Evolutionary conservation across 2,888 invertebrate species (phyloP).

Genomic region (Stegophylla sp.): DNA sequence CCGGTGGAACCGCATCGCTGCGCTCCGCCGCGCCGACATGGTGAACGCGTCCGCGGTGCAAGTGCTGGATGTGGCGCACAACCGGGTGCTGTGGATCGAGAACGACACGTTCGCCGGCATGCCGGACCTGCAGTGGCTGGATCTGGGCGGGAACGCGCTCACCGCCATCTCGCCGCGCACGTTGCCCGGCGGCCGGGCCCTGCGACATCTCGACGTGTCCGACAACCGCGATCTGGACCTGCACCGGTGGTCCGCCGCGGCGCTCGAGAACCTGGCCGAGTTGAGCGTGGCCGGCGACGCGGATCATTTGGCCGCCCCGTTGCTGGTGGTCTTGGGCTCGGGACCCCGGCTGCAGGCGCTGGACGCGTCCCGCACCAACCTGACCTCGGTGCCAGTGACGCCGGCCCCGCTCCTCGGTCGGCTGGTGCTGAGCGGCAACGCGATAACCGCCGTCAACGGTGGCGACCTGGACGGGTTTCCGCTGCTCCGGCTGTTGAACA

Average conservation of each 20-base stretch:
- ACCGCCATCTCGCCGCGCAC: slow-evolving; percentile 1
- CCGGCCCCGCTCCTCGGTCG: slow-evolving; percentile 41
- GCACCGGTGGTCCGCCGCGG: slow-evolving; percentile 13
- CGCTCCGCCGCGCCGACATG: slow-evolving; percentile 31
- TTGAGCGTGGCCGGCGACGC: slow-evolving; percentile 25
- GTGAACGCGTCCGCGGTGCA: slow-evolving; percentile 32
- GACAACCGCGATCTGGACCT: slow-evolving; percentile 5
- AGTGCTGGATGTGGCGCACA: slow-evolving; percentile 12
- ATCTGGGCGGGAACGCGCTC: slow-evolving; percentile 31
- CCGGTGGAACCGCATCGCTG: slow-evolving; percentile 20
- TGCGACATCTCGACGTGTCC: slow-evolving; percentile 23
- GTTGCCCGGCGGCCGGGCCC: slow-evolving; percentile 1
- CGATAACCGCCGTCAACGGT: slow-evolving; percentile 21
- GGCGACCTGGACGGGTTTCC: slow-evolving; percentile 52
- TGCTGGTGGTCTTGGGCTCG: slow-evolving; percentile 22
- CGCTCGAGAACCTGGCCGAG: slow-evolving; percentile 36
- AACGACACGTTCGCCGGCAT: slow-evolving; percentile 37
- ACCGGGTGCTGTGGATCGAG: slow-evolving; percentile 44
- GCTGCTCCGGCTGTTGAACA: slow-evolving; percentile 12
- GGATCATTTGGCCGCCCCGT: slow-evolving; percentile 3
- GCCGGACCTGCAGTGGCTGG: slow-evolving; percentile 34
- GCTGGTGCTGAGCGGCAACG: slow-evolving; percentile 15
- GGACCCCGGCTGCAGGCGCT: slow-evolving; percentile 33
- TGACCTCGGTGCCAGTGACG: slow-evolving; percentile 29
- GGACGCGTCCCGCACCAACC: slow-evolving; percentile 27